Conservation (phyloP, 2,797 vertebrate genomes). For the Acanthurus lineatus region DNA sequence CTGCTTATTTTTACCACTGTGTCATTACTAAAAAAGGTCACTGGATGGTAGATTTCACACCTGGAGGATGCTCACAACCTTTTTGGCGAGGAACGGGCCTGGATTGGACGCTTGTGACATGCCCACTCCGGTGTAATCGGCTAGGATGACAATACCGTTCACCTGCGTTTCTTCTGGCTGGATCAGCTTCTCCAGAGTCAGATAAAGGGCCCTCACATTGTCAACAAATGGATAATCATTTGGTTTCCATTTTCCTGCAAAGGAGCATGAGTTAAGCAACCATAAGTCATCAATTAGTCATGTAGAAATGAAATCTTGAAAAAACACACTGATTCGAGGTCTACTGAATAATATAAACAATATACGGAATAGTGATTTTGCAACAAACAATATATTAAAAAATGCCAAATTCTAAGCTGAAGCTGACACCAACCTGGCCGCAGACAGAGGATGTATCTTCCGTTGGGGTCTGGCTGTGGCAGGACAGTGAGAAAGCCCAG, state of each 20-base stretch:
- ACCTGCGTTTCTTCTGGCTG: constrained; percentile 98
- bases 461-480: constrained; percentile 89
- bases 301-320: background rate
- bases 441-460: constrained; percentile 93
- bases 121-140: constrained; percentile 97
- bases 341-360: background rate
- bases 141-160: constrained; percentile 97
- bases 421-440: constrained; percentile 88
- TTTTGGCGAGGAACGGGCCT: constrained; percentile 98
- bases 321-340: background rate
- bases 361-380: background rate
- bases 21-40: background rate
- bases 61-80: constrained; percentile 98
- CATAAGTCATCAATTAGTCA: background rate
- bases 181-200: constrained; percentile 98
- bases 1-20: background rate
- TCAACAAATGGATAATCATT: constrained; percentile 96
- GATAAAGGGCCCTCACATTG: constrained; percentile 95
- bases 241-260: constrained; percentile 94
- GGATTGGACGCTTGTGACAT: constrained; percentile 98
- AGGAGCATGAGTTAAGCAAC: background rate
- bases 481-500: constrained; percentile 97
- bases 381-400: background rate
- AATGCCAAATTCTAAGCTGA: background rate
- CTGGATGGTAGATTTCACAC: constrained; percentile 77